phyloP scores from a whole-genome alignment of 2,888 invertebrate species.

The Nemapogon koenigi region DNA sequence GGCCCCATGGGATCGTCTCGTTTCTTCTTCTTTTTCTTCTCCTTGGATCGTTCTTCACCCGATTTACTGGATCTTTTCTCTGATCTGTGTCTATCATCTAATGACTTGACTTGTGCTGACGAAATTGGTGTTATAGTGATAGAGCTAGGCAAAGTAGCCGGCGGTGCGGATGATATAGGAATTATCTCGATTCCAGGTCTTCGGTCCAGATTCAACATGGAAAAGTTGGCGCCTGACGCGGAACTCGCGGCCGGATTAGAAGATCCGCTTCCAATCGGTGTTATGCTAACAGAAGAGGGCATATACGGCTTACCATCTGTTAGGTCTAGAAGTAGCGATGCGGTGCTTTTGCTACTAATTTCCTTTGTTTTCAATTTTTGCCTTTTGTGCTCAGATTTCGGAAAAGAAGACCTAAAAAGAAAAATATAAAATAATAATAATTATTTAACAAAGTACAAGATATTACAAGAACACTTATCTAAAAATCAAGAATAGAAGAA shows the following conservation, averaged over 20 bases:
- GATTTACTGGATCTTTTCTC: conserved; percentile 54
- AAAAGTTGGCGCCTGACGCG: conserved; percentile 63
- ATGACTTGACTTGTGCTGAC: conserved; percentile 56
- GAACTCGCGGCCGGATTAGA: conserved; percentile 69
- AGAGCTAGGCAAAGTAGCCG: conserved; percentile 75
- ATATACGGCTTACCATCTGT: conserved; percentile 61
- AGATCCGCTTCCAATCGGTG: conserved; percentile 49
- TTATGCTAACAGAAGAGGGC: conserved; percentile 60
- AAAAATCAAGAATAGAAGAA: conserved; percentile 1
- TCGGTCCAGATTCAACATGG: conserved; percentile 70
- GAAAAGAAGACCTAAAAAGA: conserved; percentile 61
- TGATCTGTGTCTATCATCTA: conserved; percentile 50
- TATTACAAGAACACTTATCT: conserved; percentile 7
- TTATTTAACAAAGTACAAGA: neutral
- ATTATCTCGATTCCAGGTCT: conserved; percentile 86
- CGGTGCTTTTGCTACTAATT: conserved; percentile 41
- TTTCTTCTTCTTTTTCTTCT: conserved; percentile 79
- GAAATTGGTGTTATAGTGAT: conserved; percentile 88
- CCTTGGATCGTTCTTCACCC: conserved; percentile 50
- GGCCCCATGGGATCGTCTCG: conserved; percentile 83
- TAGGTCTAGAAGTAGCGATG: conserved; percentile 57
- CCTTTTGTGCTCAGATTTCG: conserved; percentile 64
- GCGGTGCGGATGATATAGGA: conserved; percentile 72
- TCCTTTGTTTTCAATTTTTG: conserved; percentile 68
- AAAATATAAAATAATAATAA: neutral